Percentiles rank a stretch among this genome's conserved stretches.
These are phyloP conservation scores for Pheosia tremula DNA, from an alignment of 2,888 invertebrate species.

Conservation along the genomic window DNA sequence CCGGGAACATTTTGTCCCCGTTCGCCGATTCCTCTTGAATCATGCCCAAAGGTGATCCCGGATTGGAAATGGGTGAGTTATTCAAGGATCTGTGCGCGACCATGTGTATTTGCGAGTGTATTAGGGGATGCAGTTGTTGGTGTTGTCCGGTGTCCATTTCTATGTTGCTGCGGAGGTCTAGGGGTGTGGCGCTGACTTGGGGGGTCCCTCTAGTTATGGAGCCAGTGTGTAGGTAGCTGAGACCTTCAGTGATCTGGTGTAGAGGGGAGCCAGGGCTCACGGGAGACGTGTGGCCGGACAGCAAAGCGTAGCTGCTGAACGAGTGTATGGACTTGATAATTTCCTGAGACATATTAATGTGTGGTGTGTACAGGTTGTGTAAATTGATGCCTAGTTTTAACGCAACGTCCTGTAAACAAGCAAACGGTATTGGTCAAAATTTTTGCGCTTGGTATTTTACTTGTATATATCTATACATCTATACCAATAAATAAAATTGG, in stretches of 20 bases:
- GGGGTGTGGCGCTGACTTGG: conserved; percentile 80
- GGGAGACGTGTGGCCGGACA: conserved; percentile 59
- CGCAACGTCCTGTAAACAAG: conserved; percentile 69
- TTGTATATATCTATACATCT: too few relatives aligned
- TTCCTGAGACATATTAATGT: conserved; percentile 64
- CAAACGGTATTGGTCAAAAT: background rate
- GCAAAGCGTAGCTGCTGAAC: conserved; percentile 57
- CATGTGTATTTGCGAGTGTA: conserved; percentile 72
- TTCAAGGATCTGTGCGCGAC: conserved; percentile 83
- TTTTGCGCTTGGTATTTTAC: background rate
- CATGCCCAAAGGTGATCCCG: conserved; percentile 89
- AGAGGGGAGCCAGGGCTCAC: conserved; percentile 78
- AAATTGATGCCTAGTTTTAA: conserved; percentile 82
- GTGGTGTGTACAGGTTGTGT: conserved; percentile 61
- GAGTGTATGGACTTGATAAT: conserved; percentile 58
- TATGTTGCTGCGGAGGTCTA: conserved; percentile 79
- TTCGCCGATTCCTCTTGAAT: conserved; percentile 87
- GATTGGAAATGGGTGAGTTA: conserved; percentile 86
- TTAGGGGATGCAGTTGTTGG: conserved; percentile 70
- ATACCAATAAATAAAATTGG: too few relatives aligned
- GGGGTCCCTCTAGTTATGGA: conserved; percentile 89
- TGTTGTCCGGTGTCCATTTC: conserved; percentile 81
- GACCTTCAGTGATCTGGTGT: conserved; percentile 87
- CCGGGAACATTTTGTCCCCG: conserved; percentile 45
- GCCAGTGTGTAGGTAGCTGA: conserved; percentile 90